Conservation (phyloP, 2,888 invertebrate species). For the Tetanocera ferruginea region DNA sequence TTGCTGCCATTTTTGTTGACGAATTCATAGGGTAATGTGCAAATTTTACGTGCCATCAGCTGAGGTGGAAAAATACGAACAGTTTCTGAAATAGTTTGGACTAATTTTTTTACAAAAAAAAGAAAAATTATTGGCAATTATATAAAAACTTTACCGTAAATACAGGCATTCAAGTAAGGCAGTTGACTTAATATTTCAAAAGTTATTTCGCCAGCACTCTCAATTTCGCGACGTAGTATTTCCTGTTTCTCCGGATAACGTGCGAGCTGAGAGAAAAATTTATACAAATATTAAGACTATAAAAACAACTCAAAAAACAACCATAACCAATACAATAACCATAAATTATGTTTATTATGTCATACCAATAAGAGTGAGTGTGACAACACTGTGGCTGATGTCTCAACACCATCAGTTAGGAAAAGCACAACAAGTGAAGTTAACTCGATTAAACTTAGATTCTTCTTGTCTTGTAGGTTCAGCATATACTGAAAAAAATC, state of each 20-base stretch:
- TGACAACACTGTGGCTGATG: constrained; percentile 58
- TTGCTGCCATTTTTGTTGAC: constrained; percentile 57
- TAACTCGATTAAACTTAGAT: constrained; percentile 52
- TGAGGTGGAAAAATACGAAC: constrained; percentile 60
- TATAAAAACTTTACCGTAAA: too few species aligned
- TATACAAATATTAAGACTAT: constrained; percentile 47
- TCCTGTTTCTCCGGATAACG: constrained; percentile 56
- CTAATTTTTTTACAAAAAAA: not conserved
- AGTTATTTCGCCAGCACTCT: constrained; percentile 45
- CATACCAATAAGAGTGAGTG: constrained; percentile 58
- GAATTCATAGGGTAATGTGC: constrained; percentile 58
- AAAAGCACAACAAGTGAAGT: constrained; percentile 64
- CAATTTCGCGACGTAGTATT: constrained; percentile 58
- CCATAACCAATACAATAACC: not conserved
- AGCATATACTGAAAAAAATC: constrained; percentile 65
- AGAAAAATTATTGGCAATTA: too few species aligned
- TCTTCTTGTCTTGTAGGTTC: constrained; percentile 62
- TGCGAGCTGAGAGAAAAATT: constrained; percentile 50
- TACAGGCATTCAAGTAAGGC: constrained; percentile 59
- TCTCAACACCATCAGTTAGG: constrained; percentile 65
- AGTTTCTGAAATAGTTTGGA: constrained; percentile 53
- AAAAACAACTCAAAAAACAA: constrained; percentile 53
- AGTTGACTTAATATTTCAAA: constrained; percentile 61
- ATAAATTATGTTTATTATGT: not conserved
- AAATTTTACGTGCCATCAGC: constrained; percentile 54